phyloP scores from a whole-genome alignment of 2,797 vertebrate species.

The Melopsittacus undulatus region DNA sequence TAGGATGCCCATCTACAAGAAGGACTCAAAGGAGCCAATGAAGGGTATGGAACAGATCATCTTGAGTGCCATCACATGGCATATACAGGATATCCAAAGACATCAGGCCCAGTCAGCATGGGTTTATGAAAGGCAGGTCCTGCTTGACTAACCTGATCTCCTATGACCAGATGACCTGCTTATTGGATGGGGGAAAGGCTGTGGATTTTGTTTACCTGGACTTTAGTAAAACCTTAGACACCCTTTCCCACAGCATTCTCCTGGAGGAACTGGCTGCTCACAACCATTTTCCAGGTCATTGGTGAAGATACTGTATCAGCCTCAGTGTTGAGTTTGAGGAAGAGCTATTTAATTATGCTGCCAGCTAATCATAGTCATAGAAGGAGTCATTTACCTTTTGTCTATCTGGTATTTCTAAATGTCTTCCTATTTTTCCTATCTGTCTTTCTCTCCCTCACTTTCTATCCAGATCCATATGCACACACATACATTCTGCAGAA shows the following conservation, averaged over 20 bases:
- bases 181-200: background rate
- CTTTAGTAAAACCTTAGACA: background rate
- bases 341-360: background rate
- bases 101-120: background rate
- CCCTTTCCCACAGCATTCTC: background rate
- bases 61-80: background rate
- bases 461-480: background rate
- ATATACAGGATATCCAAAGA: background rate
- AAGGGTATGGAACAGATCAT: background rate
- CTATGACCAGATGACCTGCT: background rate
- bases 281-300: background rate
- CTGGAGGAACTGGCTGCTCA: background rate
- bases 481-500: background rate
- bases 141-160: background rate
- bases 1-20: background rate
- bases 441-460: background rate
- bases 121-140: background rate
- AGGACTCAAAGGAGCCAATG: background rate
- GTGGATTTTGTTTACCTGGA: background rate
- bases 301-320: background rate
- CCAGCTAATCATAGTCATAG: background rate
- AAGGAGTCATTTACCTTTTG: background rate
- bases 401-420: background rate
- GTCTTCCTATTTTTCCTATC: background rate
- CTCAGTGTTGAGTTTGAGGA: background rate